phyloP scores from a whole-genome alignment of 2,797 vertebrate genomes.

The Paedocypris micromegethes region DNA sequence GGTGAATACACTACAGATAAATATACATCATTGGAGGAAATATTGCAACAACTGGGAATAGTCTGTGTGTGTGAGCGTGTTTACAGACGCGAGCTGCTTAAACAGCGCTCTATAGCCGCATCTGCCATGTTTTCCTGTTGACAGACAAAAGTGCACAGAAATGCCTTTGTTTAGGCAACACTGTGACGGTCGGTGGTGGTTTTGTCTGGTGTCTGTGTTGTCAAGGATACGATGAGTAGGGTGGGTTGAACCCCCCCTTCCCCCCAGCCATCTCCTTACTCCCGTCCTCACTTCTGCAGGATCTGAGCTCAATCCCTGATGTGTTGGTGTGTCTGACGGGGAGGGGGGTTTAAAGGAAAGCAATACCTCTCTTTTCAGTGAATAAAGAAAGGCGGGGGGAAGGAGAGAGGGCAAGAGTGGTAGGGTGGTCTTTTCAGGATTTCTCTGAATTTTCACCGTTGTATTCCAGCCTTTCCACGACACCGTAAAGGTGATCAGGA shows the following conservation, averaged over 20 bases:
- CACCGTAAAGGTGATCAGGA: too few species aligned
- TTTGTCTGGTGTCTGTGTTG: slow-evolving; percentile 61
- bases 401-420: slow-evolving; percentile 44
- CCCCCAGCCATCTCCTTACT: slow-evolving; percentile 28
- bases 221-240: slow-evolving; percentile 50
- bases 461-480: slow-evolving; percentile 23
- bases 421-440: slow-evolving; percentile 46
- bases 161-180: slow-evolving; percentile 40
- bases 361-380: slow-evolving; percentile 59
- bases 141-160: slow-evolving; percentile 35
- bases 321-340: slow-evolving; percentile 54
- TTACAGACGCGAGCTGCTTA: slow-evolving; percentile 30
- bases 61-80: slow-evolving; percentile 1
- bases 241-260: slow-evolving; percentile 42
- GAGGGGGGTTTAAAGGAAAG: slow-evolving; percentile 48
- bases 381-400: slow-evolving; percentile 50
- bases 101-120: neutral
- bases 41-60: slow-evolving; percentile 28
- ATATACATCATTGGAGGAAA: slow-evolving; percentile 33
- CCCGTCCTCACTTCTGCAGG: slow-evolving; percentile 44
- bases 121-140: slow-evolving; percentile 29
- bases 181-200: slow-evolving; percentile 39
- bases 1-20: slow-evolving; percentile 27
- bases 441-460: slow-evolving; percentile 30
- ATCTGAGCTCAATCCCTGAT: slow-evolving; percentile 69